phyloP scores from a whole-genome alignment of 1,140 invertebrate species.

The Gryllus bimaculatus region DNA sequence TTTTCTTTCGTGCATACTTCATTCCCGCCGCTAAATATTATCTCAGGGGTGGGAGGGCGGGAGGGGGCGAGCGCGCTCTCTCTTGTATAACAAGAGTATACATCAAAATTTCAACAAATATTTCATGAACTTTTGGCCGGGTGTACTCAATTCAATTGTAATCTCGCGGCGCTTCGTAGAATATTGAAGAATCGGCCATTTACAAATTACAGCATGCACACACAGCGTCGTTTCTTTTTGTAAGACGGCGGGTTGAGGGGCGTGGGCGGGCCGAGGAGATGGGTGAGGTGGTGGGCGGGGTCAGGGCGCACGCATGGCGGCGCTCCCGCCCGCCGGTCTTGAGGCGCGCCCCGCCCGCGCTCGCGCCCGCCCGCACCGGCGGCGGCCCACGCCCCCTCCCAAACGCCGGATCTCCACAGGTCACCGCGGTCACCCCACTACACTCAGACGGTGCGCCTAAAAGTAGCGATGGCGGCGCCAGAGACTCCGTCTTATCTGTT shows the following conservation, averaged over 20 bases:
- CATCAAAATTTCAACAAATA: constrained; percentile 20
- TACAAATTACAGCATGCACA: constrained; percentile 18
- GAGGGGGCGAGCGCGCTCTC: neutral
- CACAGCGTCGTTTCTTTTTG: neutral
- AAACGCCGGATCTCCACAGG: too few species aligned
- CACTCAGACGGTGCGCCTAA: too few species aligned
- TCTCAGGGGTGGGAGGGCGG: neutral
- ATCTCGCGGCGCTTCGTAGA: constrained; percentile 12
- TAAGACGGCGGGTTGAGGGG: constrained; percentile 1
- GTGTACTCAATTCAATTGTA: constrained; percentile 19
- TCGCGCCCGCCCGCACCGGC: too few species aligned
- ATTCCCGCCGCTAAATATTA: constrained; percentile 18
- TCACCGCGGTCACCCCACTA: too few species aligned
- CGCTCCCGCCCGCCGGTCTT: too few species aligned
- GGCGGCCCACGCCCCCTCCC: too few species aligned
- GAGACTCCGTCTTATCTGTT: too few species aligned
- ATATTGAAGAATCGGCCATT: constrained; percentile 18
- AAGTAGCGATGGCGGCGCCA: too few species aligned
- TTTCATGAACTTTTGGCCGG: constrained; percentile 19
- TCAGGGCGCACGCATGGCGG: too few species aligned
- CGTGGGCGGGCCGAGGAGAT: neutral
- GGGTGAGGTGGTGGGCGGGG: neutral
- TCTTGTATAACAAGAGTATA: constrained; percentile 10
- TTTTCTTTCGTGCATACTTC: constrained; percentile 22
- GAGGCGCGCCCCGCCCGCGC: too few species aligned